phyloP scores from a whole-genome alignment of 2,113 vertebrate genomes.

The Columba livia region DNA sequence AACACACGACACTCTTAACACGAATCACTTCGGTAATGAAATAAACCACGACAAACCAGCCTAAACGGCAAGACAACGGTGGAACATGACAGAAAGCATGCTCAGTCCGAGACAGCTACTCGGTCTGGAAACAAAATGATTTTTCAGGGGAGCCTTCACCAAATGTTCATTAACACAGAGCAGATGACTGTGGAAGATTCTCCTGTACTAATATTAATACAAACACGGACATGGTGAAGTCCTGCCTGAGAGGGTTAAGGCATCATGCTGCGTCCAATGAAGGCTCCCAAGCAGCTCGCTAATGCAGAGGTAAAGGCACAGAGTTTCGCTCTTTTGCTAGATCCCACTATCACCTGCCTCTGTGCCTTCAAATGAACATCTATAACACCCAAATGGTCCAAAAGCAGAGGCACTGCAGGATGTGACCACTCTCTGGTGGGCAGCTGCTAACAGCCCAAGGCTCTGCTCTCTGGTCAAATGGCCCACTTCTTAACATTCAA shows the following conservation, averaged over 20 bases:
- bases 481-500: background rate
- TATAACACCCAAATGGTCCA: background rate
- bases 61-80: background rate
- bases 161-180: background rate
- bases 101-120: background rate
- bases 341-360: accelerated
- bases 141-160: background rate
- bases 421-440: background rate
- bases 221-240: accelerated
- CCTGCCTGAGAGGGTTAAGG: accelerated
- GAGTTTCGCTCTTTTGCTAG: accelerated
- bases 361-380: accelerated
- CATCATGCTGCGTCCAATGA: accelerated
- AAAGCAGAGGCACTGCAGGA: background rate
- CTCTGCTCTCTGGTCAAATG: too few relatives aligned
- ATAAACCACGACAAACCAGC: background rate
- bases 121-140: background rate
- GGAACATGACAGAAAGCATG: accelerated
- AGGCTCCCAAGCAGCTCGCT: accelerated
- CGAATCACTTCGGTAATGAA: accelerated
- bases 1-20: too few relatives aligned
- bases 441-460: background rate
- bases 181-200: background rate
- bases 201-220: accelerated
- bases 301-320: too few relatives aligned